Evolutionary conservation across 2,113 vertebrate genomes (phyloP).

Genomic region (Dissostichus mawsoni): DNA sequence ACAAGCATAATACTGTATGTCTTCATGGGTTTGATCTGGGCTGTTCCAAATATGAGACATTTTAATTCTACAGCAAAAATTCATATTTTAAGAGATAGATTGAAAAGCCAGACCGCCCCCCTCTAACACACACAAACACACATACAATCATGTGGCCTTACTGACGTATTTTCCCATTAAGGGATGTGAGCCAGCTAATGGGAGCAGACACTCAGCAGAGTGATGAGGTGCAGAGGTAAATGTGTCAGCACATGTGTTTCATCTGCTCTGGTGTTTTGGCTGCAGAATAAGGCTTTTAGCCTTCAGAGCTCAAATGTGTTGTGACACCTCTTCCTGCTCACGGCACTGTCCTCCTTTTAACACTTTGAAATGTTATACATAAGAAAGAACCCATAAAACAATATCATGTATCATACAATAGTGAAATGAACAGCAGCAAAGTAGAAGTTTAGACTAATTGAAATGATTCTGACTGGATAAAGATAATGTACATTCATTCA

Average conservation of each 20-base stretch:
- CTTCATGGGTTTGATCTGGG: no score
- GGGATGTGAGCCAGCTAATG: background rate
- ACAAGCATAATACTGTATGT: no score
- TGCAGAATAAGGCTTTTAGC: background rate
- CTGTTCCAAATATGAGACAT: no score
- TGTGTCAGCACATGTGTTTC: slow-evolving; percentile 5
- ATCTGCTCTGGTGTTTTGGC: slow-evolving; percentile 9
- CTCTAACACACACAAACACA: background rate
- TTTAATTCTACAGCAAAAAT: no score
- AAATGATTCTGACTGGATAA: background rate
- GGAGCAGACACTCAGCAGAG: slow-evolving; percentile 19
- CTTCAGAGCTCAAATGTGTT: slow-evolving; percentile 20
- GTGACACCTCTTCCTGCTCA: slow-evolving; percentile 7
- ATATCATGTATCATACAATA: background rate
- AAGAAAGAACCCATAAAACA: background rate
- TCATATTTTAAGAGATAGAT: no score
- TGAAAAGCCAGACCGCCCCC: no score
- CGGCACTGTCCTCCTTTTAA: background rate
- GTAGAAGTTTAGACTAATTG: background rate
- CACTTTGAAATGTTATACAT: background rate
- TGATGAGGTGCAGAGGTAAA: slow-evolving; percentile 2
- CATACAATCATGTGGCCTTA: background rate
- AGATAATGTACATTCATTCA: background rate
- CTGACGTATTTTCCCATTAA: background rate
- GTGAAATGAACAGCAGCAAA: background rate